Base-by-base conservation (phyloP, 2,797 vertebrate species). In the Pseudotriccus pelzelni region DNA sequence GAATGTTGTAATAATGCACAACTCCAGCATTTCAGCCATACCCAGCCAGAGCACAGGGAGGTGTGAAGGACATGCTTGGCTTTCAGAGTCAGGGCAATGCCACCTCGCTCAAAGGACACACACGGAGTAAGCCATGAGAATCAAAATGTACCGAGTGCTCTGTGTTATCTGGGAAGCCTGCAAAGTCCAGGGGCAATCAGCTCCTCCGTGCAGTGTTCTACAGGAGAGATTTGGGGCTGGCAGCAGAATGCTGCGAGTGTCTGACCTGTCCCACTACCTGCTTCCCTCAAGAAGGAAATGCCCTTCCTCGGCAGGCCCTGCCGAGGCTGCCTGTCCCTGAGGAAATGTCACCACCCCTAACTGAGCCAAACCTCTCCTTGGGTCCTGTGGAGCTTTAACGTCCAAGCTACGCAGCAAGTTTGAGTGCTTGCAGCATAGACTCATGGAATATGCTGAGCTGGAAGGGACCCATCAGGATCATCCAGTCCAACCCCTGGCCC, bases 381-480 rank as follows among this genome's bases (percentile, higher is more conserved):
- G 2, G 1, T 4, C 12, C 6, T 2, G 0, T 2, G 20, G 37
- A 1, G 4, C 8, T 28, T 63, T 6, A 1, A 15, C 1, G 0
- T 2, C 34, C 32, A 1, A 50, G 22, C 34, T 20, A 1, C 25
- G 1, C 15, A 10, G 15, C 14, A 9, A 8, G 12, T 7, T 1
- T 2, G 0, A 13, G 17, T 5, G 14, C 36, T 21, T 21, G 18
- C 2, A 18, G 47, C 39, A 3, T 17, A 6, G 32, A 21, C 30
- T 20, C 37, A 32, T 8, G 7, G 28, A 39, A 21, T 22, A 15
- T 41, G 37, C 37, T 60, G 18, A 21, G 37, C 19, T 14, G 12
- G 12, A 39, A 30, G 12, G 27, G 37, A 41, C 27, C 19, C 27
- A 28, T 7, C 8, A 39, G 25, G 17, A 28, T 28, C 58, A 39